Evolutionary conservation across 30 jellyfish, hydroid and myxozoan genomes (phyloP), one percentile per base, ranked within the genome.

Genomic region (Hydractinia symbiolongicarpus): DNA sequence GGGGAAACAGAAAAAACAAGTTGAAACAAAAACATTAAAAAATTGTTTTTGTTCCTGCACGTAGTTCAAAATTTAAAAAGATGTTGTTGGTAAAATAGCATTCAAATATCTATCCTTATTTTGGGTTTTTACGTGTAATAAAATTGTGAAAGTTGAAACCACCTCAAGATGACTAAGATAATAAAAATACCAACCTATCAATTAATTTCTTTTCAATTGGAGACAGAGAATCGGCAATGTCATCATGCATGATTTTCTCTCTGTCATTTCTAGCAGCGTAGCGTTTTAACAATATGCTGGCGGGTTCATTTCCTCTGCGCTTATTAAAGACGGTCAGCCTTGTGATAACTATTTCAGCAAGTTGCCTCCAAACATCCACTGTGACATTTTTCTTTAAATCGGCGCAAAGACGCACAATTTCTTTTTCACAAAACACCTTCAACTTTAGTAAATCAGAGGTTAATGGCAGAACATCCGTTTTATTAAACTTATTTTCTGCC

Each of bases 391-490:
- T 6, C 17, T 64, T 13, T 64, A 6, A 58, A 58, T 13, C 15
- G 19, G 69, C 15, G 15, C 15, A 11, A 11, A 58, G 19, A 7
- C 40, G 7, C 74, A n/a, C 40, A 6, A 64, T 64, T 13, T 64
- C 17, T 13, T 13, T 51, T n/a, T 64, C 74, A 64, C 74, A 6
- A 13, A n/a, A 13, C 40, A 6, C 17, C 40, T 64, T 64, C 40
- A 64, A 64, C 17, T n/a, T 7, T 6, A 80, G 78, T 16, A 80
- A 81, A 53, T 80, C 88, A 62, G 78, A 62, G 14, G 88, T 62
- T 51, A 54, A 19, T 51, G 88, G 82, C 88, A 80, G 8, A 40
- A 55, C 70, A 64, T 55, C 51, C 13, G 66, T 10, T 40, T 61
- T 62, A 50, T 79, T 79, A 55, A 79, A 61, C 66, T 58, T 61